These are phyloP conservation scores for Scartelaos histophorus DNA, from an alignment of 2,113 vertebrate genomes.

Conservation along the genomic window DNA sequence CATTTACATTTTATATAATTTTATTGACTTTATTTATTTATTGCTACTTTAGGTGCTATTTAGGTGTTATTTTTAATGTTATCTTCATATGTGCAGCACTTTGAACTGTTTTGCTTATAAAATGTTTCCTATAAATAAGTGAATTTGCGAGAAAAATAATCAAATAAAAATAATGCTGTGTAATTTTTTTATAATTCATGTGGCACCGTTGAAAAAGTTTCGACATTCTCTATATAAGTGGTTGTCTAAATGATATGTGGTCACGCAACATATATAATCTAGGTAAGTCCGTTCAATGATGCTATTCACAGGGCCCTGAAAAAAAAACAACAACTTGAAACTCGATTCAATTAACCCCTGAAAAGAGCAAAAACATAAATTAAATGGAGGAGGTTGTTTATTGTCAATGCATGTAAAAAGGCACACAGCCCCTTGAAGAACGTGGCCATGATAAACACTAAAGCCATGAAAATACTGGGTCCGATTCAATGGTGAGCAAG, in stretches of 20 bases:
- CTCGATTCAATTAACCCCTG: conserved; percentile 13
- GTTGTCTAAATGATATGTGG: too few relatives aligned
- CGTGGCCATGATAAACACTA: conserved; percentile 36
- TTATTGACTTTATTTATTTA: too few relatives aligned
- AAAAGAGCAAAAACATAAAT: conserved; percentile 26
- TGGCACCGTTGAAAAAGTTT: too few relatives aligned
- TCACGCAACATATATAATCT: not conserved
- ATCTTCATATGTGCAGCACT: too few relatives aligned
- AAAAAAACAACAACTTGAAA: not conserved
- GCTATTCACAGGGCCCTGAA: not conserved
- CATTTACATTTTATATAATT: too few relatives aligned
- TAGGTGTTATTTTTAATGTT: too few relatives aligned
- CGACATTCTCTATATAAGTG: too few relatives aligned
- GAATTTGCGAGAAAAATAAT: too few relatives aligned
- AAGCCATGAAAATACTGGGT: conserved; percentile 44
- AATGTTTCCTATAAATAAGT: too few relatives aligned
- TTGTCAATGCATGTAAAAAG: conserved; percentile 30
- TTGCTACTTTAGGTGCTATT: too few relatives aligned
- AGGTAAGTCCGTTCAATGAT: not conserved
- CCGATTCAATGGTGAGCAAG: conserved; percentile 25
- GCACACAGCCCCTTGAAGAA: conserved; percentile 23
- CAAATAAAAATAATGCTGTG: too few relatives aligned
- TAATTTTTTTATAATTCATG: not conserved
- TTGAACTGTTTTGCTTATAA: too few relatives aligned
- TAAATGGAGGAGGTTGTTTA: conserved; percentile 21